Conservation (phyloP, 2,113 vertebrate species). For the Pungitius pungitius region DNA sequence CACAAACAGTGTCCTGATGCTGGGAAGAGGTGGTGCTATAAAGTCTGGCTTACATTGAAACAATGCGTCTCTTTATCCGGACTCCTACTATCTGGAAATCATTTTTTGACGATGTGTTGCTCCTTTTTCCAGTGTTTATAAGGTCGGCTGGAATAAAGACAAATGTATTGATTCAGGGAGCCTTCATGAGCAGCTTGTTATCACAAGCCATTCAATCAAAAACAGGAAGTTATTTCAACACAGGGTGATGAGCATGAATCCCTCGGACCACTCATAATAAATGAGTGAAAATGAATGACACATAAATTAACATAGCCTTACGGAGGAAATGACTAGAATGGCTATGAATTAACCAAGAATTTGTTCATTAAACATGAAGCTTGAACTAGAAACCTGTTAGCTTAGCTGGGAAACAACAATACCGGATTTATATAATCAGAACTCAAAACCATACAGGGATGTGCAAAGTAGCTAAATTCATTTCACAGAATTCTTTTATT, state of each 20-base stretch:
- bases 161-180: neutral
- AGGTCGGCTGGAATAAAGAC: neutral
- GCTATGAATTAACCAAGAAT: no score
- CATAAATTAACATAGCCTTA: neutral
- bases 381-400: neutral
- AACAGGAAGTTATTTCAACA: slow-evolving; percentile 16
- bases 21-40: slow-evolving; percentile 20
- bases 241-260: neutral
- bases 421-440: neutral
- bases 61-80: neutral
- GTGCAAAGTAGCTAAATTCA: neutral
- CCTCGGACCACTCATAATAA: neutral
- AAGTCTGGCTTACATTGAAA: neutral
- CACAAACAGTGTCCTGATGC: neutral
- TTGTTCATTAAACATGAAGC: neutral
- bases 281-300: no score
- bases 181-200: neutral
- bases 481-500: no score
- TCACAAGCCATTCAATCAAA: neutral
- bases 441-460: neutral
- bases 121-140: neutral
- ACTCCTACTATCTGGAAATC: neutral
- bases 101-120: neutral
- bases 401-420: neutral
- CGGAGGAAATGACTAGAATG: neutral